A percentile compares a stretch with the other conserved stretches of the same genome.
Conservation (phyloP, 2,797 vertebrate genomes). For the Cirrhinus molitorella region DNA sequence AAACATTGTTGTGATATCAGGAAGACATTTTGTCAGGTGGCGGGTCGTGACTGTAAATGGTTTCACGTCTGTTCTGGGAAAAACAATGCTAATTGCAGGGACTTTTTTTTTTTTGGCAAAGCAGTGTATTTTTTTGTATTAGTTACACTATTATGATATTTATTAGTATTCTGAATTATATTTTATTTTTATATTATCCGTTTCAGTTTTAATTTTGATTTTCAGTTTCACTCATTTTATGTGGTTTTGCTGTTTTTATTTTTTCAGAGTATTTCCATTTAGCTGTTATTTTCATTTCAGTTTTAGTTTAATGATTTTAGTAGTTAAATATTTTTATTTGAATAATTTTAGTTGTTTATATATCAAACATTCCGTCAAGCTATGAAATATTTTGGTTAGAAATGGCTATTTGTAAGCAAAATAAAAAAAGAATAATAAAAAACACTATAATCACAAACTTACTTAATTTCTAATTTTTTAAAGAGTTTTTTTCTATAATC, state of each 20-base stretch:
- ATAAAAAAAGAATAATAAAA: no score
- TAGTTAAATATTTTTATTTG: no score
- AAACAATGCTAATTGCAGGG: not conserved
- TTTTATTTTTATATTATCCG: not conserved
- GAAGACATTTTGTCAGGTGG: not conserved
- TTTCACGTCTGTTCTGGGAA: not conserved
- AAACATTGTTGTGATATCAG: not conserved
- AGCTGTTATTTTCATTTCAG: no score
- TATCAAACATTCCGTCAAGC: no score
- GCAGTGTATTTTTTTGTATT: not conserved
- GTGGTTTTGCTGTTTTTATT: not conserved
- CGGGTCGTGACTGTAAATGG: not conserved
- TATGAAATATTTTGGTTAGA: no score
- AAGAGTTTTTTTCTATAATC: no score
- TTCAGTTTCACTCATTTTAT: not conserved
- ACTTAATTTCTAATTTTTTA: no score
- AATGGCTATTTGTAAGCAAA: no score
- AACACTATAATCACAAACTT: no score
- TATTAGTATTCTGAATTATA: not conserved
- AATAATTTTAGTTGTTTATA: no score
- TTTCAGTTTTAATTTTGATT: not conserved
- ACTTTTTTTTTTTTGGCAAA: not conserved
- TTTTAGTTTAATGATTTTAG: no score
- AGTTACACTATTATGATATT: not conserved
- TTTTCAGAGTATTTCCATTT: not conserved